phyloP scores from a whole-genome alignment of 2,888 invertebrate species.

The Osedax fenrisi region DNA sequence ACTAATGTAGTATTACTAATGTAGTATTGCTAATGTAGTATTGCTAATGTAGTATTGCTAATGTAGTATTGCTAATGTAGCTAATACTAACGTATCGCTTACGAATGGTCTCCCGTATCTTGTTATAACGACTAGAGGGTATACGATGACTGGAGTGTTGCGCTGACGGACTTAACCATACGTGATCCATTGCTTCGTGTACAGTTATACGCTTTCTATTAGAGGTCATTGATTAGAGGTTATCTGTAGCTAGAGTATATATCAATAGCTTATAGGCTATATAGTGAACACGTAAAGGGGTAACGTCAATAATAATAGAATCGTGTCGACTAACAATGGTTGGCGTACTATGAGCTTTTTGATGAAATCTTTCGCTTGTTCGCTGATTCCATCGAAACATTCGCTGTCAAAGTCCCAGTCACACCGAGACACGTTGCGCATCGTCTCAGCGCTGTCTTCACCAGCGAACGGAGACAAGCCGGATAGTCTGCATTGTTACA shows the following conservation, averaged over 20 bases:
- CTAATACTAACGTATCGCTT: constrained; percentile 54
- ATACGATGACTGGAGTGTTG: constrained; percentile 54
- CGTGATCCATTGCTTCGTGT: constrained; percentile 85
- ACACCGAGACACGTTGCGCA: constrained; percentile 93
- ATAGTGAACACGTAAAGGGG: too few species aligned
- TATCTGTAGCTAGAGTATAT: too few species aligned
- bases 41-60: too few species aligned
- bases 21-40: too few species aligned
- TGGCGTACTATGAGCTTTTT: constrained; percentile 72
- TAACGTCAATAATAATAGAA: too few species aligned
- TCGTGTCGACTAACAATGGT: constrained; percentile 68
- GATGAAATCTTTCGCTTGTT: constrained; percentile 96
- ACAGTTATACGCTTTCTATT: constrained; percentile 85
- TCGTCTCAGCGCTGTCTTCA: constrained; percentile 90
- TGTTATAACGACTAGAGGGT: constrained; percentile 70
- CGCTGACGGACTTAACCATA: constrained; percentile 68
- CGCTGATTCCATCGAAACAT: constrained; percentile 81
- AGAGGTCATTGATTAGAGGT: too few species aligned
- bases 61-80: too few species aligned
- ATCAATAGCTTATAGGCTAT: too few species aligned
- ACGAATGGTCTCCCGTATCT: constrained; percentile 74
- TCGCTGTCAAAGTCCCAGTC: constrained; percentile 98
- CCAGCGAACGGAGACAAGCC: constrained; percentile 97
- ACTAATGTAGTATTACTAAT: too few species aligned
- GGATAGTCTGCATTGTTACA: constrained; percentile 30